phyloP scores from a whole-genome alignment of 2,113 vertebrate genomes.

The Macaca nemestrina region DNA sequence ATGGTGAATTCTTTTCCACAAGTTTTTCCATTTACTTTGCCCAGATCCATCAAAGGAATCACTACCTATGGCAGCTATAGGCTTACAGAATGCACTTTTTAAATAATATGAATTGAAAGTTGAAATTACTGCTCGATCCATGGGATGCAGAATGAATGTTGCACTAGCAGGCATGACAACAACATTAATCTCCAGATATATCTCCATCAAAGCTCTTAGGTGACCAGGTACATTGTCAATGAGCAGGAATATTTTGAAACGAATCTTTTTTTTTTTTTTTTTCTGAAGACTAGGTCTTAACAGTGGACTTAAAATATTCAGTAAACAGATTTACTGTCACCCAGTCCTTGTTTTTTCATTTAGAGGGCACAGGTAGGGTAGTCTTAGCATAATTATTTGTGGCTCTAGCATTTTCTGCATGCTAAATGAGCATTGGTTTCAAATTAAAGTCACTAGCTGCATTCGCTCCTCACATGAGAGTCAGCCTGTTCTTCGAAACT shows the following conservation, averaged over 20 bases:
- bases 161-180: neutral
- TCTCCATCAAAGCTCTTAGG: neutral
- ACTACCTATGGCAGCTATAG: neutral
- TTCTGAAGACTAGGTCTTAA: neutral
- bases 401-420: neutral
- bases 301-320: neutral
- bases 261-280: neutral
- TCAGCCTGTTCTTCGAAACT: neutral
- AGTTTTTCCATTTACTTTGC: too few species aligned
- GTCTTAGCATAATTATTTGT: neutral
- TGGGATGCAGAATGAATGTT: neutral
- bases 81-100: neutral
- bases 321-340: neutral
- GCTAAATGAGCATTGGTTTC: neutral
- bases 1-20: too few species aligned
- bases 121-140: neutral
- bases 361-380: neutral
- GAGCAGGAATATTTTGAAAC: neutral
- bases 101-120: neutral
- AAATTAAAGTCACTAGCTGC: neutral
- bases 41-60: too few species aligned
- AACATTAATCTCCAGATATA: neutral
- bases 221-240: neutral
- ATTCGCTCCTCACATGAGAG: neutral
- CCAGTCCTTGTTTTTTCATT: neutral